Percentiles rank a stretch among this genome's conserved stretches.
These are phyloP conservation scores for Lochmaea capreae DNA, from an alignment of 2,888 invertebrate species.

Conservation along the genomic window DNA sequence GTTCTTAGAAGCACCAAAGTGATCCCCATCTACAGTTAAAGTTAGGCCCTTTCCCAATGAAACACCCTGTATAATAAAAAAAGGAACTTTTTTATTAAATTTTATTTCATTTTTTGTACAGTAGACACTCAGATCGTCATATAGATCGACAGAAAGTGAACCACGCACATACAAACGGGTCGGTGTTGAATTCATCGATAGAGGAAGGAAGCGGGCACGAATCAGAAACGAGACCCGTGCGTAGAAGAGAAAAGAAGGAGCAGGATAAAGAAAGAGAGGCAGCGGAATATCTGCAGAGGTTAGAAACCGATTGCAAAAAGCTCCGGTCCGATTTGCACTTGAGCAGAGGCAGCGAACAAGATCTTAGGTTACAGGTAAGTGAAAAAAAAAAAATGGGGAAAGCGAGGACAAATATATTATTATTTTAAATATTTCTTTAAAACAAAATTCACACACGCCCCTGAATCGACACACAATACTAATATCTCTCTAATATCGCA, in stretches of 20 bases:
- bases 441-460: too few species aligned
- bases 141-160: conserved; percentile 49
- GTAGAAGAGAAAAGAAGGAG: conserved; percentile 63
- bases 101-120: not conserved
- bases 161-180: conserved; percentile 60
- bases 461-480: too few species aligned
- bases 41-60: too few species aligned
- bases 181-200: conserved; percentile 51
- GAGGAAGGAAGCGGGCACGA: conserved; percentile 34
- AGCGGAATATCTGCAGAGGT: conserved; percentile 70
- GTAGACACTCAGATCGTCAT: conserved; percentile 51
- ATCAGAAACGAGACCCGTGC: conserved; percentile 44
- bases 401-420: too few species aligned
- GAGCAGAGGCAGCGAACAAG: conserved; percentile 78
- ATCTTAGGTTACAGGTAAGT: conserved; percentile 76
- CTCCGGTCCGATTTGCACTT: conserved; percentile 79
- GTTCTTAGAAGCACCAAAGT: too few species aligned
- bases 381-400: not conserved
- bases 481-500: too few species aligned
- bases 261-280: conserved; percentile 66
- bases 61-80: not conserved
- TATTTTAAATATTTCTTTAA: too few species aligned
- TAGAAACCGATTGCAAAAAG: conserved; percentile 79
- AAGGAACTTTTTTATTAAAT: conserved; percentile 44
- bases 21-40: too few species aligned